Percentiles rank a stretch among this genome's conserved stretches.
These are phyloP conservation scores for Lophotriccus pileatus DNA, from an alignment of 2,797 vertebrate species.

Conservation along the genomic window DNA sequence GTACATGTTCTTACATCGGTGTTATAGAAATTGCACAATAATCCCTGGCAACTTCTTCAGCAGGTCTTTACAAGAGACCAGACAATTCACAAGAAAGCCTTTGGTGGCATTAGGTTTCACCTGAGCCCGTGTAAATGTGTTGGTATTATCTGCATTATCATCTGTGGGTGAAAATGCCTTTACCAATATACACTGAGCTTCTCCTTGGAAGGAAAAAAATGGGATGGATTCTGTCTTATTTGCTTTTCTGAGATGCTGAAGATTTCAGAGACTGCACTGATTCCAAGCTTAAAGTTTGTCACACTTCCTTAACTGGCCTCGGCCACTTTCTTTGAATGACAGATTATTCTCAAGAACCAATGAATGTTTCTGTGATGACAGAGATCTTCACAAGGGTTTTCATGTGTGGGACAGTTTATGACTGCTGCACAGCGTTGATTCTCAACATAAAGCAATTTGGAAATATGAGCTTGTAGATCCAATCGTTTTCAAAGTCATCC, in stretches of 20 bases:
- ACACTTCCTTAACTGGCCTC: neutral
- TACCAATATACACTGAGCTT: neutral
- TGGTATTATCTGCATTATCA: neutral
- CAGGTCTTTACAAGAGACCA: neutral
- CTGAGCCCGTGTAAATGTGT: neutral
- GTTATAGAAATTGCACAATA: neutral
- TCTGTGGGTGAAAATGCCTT: neutral
- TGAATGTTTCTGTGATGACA: neutral
- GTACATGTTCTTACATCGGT: neutral
- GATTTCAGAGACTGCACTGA: neutral
- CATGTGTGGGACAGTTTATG: neutral
- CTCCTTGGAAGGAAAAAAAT: neutral
- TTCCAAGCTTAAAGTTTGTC: neutral
- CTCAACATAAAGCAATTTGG: neutral
- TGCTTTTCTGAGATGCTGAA: neutral
- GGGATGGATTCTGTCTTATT: neutral
- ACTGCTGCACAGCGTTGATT: neutral
- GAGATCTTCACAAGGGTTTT: neutral
- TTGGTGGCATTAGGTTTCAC: neutral
- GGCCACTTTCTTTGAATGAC: neutral
- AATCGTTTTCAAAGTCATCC: neutral
- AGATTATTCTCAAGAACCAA: neutral
- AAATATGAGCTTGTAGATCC: neutral
- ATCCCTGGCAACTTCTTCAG: neutral
- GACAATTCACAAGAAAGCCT: neutral